Evolutionary conservation across 2,888 invertebrate genomes (phyloP).

Genomic region (Papilio protenor): DNA sequence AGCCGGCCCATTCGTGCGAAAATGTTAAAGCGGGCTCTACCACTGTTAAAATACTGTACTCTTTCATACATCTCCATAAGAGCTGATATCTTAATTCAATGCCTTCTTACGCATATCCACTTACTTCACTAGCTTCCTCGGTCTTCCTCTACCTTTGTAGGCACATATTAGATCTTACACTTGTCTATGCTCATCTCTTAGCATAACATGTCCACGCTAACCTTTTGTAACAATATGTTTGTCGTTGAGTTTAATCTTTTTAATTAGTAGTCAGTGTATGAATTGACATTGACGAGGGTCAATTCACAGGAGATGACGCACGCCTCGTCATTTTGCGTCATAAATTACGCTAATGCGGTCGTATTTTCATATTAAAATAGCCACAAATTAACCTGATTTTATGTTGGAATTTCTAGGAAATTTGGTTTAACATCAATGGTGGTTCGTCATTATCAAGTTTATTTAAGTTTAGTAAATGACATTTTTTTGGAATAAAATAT

Average conservation of each 20-base stretch:
- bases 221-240: background rate
- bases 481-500: background rate
- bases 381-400: constrained; percentile 9
- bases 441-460: background rate
- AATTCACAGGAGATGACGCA: constrained; percentile 27
- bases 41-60: background rate
- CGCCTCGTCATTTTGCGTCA: constrained; percentile 15
- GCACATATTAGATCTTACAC: background rate
- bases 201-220: background rate
- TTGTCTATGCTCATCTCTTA: background rate
- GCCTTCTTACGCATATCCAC: no score
- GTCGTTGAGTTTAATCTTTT: constrained; percentile 17
- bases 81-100: background rate
- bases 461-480: background rate
- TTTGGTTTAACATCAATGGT: background rate
- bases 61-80: background rate
- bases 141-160: background rate
- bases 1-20: no score
- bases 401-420: background rate
- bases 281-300: constrained; percentile 31
- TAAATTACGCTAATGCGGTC: constrained; percentile 23
- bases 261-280: constrained; percentile 9
- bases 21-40: no score
- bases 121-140: background rate
- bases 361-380: constrained; percentile 13